Conservation (phyloP, 30 jellyfish, hydroid and myxozoan species). For the Catostylus mosaicus region DNA sequence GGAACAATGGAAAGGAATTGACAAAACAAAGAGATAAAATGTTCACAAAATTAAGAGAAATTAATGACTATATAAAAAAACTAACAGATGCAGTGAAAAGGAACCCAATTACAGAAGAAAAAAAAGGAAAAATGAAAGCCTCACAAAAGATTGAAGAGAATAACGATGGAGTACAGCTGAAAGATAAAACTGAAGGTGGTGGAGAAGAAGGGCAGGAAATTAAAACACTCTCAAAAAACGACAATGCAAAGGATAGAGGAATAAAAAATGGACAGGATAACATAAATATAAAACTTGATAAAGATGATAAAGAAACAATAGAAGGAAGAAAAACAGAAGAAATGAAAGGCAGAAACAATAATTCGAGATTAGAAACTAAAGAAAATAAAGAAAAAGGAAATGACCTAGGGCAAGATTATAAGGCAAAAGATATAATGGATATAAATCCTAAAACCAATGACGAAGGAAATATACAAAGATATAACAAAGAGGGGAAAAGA, state of each 20-base stretch:
- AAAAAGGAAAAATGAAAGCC: background rate
- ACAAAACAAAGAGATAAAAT: conserved; percentile 53
- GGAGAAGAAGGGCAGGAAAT: background rate
- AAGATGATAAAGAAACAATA: background rate
- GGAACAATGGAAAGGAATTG: conserved; percentile 34
- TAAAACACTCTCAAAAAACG: background rate
- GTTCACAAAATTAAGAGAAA: conserved; percentile 46
- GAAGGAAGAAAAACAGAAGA: background rate
- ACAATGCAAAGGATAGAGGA: background rate
- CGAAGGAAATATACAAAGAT: background rate
- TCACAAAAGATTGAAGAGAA: background rate
- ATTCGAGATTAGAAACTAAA: background rate
- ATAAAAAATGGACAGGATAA: background rate
- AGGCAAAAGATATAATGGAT: background rate
- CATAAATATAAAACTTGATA: background rate
- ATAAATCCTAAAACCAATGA: background rate
- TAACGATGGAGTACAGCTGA: background rate
- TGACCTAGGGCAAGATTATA: background rate
- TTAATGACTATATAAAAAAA: conserved; percentile 45
- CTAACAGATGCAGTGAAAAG: conserved; percentile 49
- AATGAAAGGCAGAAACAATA: background rate
- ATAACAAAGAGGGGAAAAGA: background rate
- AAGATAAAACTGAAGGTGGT: background rate
- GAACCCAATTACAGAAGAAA: conserved; percentile 1
- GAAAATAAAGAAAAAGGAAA: background rate